Evolutionary conservation across 2,113 vertebrate genomes (phyloP), one percentile per base, ranked within the genome.

Genomic region (Plectropomus leopardus): DNA sequence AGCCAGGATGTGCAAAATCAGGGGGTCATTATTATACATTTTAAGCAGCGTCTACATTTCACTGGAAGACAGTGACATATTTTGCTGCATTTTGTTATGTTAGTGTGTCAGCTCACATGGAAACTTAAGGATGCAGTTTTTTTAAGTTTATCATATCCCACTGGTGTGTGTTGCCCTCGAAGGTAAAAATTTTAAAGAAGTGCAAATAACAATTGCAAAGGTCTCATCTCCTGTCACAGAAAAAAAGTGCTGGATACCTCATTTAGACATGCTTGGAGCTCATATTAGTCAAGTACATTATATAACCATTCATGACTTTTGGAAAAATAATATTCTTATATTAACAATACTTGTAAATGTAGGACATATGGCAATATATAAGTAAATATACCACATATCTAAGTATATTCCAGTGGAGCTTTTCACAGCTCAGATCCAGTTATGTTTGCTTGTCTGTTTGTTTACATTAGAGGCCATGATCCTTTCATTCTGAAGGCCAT

Each of bases 401-500:
- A 80, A 68, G 54, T 78, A 67, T 89, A 88, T 93, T 95, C 92
- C 94, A 94, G 92, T 94, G 92, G 89, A 91, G 85, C 85, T 70
- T 83, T 76, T 86, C 51, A 77, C 60, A 84, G 86, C 85, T 84
- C 83, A 78, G 80, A 82, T 93, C 91, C 89, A 93, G 90, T 92
- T 92, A 32, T 79, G 36, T 73, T 76, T 86, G 53, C 28, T 78
- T 54, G 5, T 70, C 51, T 51, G 30, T 80, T 34, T 0, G 5
- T 65, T 23, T 40, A 34, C n/a, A 45, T 9, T 5, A 72, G 65
- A 14, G 0, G 64, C 51, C n/a, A 4, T 36, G 42, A 26, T 28
- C 10, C 2, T 21, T 47, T 92, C 76, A 93, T 76, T 94, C 93
- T 70, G 88, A 76, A 23, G 92, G 80, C 92, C 91, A 94, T 16